Evolutionary conservation across 2,113 vertebrate species (phyloP), one percentile per base, ranked within the genome.

Genomic region (Pituophis catenifer): DNA sequence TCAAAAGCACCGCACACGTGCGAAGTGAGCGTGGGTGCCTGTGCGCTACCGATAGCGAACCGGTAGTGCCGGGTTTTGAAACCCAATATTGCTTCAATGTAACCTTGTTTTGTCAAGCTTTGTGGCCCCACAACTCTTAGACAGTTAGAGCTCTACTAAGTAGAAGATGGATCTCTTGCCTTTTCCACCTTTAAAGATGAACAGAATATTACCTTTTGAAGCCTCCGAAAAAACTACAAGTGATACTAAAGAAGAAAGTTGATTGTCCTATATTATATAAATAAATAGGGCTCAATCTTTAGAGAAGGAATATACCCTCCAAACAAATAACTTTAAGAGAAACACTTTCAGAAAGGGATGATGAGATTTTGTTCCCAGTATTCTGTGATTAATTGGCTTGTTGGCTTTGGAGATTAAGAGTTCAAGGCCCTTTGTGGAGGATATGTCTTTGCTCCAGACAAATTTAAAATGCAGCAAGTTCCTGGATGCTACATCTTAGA

Each of bases 351-450:
- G 62, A 54, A 52, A 8, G 62, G 6, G 75, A 44, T 91, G 21
- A 81, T 92, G 87, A 15, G 90, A 90, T 44, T 23, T 21, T 89
- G 26, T 87, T 26, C 54, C 53, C 57, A 81, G 70, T 88, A 86
- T 93, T 62, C 21, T 1, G 3, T 29, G 54, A 91, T 17, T 93
- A 93, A 92, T 58, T 57, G 70, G 91, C 7, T 89, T 86, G 33
- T 21, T 91, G 55, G 23, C 62, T 93, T 15, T 91, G 91, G 96
- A 94, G 12, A 89, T 0, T 55, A 89, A 91, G 86, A 91, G 88
- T 9, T 5, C 44, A 94, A 92, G 0, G 38, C 48, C 92, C 92
- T 75, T 92, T 92, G 88, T 91, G 94, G 54, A 54, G 65, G 0
- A 7, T 4, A 44, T 1, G n/a, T 94, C 88, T 53, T 70, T 55